phyloP scores from a whole-genome alignment of 2,113 vertebrate species.

The Tyrannus savana region DNA sequence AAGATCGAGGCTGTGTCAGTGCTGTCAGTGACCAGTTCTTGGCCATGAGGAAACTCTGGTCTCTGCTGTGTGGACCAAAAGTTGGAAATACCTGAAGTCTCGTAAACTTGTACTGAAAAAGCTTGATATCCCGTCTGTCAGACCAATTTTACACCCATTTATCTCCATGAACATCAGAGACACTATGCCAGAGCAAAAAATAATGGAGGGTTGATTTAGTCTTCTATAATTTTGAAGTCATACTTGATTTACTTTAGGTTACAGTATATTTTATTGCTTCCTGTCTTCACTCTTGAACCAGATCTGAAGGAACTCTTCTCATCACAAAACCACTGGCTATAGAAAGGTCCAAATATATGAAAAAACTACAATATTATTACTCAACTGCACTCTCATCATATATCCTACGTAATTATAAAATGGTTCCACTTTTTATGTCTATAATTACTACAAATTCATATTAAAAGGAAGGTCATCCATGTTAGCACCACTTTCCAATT shows the following conservation, averaged over 20 bases:
- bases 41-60: neutral
- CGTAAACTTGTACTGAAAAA: neutral
- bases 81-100: neutral
- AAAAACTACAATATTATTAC: neutral
- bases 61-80: neutral
- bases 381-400: neutral
- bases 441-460: conserved; percentile 37
- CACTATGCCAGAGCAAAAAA: neutral
- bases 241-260: conserved; percentile 2
- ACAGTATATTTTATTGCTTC: neutral
- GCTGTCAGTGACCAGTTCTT: neutral
- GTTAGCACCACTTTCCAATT: conserved; percentile 6
- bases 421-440: neutral
- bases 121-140: neutral
- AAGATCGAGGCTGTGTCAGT: neutral
- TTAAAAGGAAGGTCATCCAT: conserved; percentile 7
- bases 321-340: neutral
- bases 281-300: neutral
- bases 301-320: neutral
- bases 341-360: neutral
- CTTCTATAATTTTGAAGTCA: neutral
- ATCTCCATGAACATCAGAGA: neutral
- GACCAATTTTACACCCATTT: neutral
- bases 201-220: neutral
- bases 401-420: neutral